Evolutionary conservation across 2,797 vertebrate genomes (phyloP), one percentile per base, ranked within the genome.

Genomic region (Pseudopleuronectes americanus): DNA sequence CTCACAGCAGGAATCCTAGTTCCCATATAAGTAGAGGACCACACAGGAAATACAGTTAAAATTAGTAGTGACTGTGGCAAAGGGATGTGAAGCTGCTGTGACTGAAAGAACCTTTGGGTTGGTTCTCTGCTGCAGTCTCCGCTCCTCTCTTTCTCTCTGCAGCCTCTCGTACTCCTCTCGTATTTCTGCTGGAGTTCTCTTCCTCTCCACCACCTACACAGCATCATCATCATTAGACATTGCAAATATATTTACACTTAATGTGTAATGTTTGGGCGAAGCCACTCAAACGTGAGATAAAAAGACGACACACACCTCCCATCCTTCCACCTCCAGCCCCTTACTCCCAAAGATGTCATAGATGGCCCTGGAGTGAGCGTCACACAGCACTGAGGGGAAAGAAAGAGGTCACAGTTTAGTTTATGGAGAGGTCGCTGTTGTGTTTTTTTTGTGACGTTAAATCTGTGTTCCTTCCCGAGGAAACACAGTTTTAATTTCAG

Each of bases 301-400:
- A 49, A 59, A 33, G 3, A 33, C 22, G 56, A 69, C 43, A 84
- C 94, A 92, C 92, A 98, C 97, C 96, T 99, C 97, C 98, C 98
- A 99, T 88, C 97, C 98, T 93, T 99, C 98, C 93, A 99, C 97
- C 53, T 99, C 98, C 92, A 99, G 94, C 22, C 98, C 98, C 94
- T 95, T 96, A 93, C 95, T 98, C 68, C 98, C 98, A 90, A 98
- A 99, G 57, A 99, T 95, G 85, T 99, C 97, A 93, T 99, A 99
- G 90, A 99, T 98, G 84, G 98, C 97, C 88, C 98, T 95, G 72
- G 97, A 96, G 86, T 98, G 97, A 59, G 96, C 95, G 64, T 99
- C 97, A 60, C 95, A 98, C 68, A 99, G 95, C 77, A 99, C 98
- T 99, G 88, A 66, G 51, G 21, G 22, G 10, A 26, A n/a, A 84